phyloP scores from a whole-genome alignment of 2,113 vertebrate genomes.

The Naja naja region DNA sequence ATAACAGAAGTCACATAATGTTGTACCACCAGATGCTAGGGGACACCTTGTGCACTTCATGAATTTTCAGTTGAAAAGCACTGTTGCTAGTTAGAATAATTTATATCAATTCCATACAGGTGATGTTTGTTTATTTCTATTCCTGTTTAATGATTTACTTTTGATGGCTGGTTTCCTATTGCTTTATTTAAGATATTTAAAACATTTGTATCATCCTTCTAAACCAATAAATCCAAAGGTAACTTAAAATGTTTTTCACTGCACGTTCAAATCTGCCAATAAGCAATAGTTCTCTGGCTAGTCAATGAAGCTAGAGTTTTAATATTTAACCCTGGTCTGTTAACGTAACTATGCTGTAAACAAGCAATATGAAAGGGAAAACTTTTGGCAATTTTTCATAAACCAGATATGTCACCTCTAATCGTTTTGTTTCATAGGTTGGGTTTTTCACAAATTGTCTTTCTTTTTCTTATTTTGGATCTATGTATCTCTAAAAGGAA shows the following conservation, averaged over 20 bases:
- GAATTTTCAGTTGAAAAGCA: conserved; percentile 48
- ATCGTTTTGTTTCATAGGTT: neutral
- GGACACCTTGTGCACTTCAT: conserved; percentile 40
- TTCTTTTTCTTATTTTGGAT: neutral
- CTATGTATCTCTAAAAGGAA: neutral
- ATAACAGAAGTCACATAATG: conserved; percentile 52
- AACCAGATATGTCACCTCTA: neutral
- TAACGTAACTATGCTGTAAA: neutral
- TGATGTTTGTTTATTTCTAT: conserved; percentile 33
- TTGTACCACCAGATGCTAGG: conserved; percentile 38
- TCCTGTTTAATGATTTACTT: conserved; percentile 54
- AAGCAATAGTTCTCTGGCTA: neutral
- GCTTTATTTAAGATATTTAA: conserved; percentile 36
- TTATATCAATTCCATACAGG: conserved; percentile 38
- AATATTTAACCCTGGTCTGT: neutral
- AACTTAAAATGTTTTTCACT: neutral
- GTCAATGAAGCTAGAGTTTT: neutral
- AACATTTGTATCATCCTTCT: neutral
- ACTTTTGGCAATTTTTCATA: neutral
- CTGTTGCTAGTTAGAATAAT: conserved; percentile 53
- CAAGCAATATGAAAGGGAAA: neutral
- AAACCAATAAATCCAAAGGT: neutral
- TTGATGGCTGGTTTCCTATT: conserved; percentile 78
- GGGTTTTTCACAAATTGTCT: neutral
- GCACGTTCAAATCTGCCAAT: neutral